Evolutionary conservation across 2,113 vertebrate genomes (phyloP).

Genomic region (Muntiacus reevesi): DNA sequence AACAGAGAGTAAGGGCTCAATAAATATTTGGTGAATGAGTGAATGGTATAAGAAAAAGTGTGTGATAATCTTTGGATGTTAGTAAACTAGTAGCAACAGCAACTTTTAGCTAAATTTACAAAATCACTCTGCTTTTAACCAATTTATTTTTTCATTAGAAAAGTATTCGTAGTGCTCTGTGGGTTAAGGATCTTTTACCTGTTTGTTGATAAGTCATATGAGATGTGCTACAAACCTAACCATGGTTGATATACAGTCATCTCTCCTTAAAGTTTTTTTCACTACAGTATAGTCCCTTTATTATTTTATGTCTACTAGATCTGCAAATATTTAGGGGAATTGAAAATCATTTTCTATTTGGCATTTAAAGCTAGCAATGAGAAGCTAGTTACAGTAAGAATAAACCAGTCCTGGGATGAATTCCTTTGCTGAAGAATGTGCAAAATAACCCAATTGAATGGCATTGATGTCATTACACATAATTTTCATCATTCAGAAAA

Average conservation of each 20-base stretch:
- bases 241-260: neutral
- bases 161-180: neutral
- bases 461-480: neutral
- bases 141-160: neutral
- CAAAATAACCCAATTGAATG: neutral
- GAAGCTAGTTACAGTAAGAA: neutral
- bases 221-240: neutral
- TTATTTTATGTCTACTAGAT: neutral
- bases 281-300: neutral
- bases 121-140: neutral
- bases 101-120: neutral
- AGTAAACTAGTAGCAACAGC: neutral
- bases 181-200: neutral
- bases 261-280: neutral
- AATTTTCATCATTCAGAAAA: neutral
- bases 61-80: neutral
- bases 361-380: neutral
- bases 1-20: neutral
- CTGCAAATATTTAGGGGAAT: neutral
- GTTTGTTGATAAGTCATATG: neutral
- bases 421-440: slow-evolving; percentile 11
- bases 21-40: neutral
- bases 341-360: slow-evolving; percentile 6
- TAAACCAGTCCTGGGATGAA: neutral
- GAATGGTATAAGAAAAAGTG: neutral